Conservation (phyloP, 1,140 invertebrate species). For the Harpegnathos saltator region DNA sequence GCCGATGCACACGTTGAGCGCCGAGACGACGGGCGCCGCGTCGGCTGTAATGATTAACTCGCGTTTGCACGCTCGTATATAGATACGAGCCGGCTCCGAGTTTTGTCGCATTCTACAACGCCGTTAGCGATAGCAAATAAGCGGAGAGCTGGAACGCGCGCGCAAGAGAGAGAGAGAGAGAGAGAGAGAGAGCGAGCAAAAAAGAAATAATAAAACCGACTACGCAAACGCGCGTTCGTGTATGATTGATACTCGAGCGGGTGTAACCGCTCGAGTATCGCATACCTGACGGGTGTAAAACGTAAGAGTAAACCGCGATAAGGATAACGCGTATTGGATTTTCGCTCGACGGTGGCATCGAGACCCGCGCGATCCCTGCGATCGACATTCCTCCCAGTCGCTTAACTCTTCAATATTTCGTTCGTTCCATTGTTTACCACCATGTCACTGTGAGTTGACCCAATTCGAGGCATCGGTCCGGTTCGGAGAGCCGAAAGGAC, state of each 20-base stretch:
- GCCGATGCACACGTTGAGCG: neutral
- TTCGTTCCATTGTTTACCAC: too few relatives aligned
- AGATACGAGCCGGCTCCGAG: too few relatives aligned
- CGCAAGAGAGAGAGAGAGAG: neutral
- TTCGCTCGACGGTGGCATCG: neutral
- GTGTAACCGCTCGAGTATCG: neutral
- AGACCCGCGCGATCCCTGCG: too few relatives aligned
- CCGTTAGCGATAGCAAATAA: conserved; percentile 8
- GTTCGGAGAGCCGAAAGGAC: too few relatives aligned
- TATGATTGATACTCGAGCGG: neutral
- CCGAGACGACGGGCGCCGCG: neutral
- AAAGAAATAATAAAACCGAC: neutral
- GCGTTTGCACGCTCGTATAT: neutral
- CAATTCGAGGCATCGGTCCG: too few relatives aligned
- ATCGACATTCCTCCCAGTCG: too few relatives aligned
- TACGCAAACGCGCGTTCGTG: neutral
- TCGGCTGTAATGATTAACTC: neutral
- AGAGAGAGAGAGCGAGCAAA: too few relatives aligned
- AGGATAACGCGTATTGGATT: conserved; percentile 11
- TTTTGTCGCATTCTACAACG: neutral
- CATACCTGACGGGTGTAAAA: neutral
- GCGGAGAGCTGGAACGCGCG: neutral
- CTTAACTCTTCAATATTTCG: too few relatives aligned
- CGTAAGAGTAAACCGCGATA: conserved; percentile 33
- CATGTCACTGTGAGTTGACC: too few relatives aligned